Evolutionary conservation across 2,888 invertebrate genomes (phyloP).

Genomic region (Ametastegia equiseti): DNA sequence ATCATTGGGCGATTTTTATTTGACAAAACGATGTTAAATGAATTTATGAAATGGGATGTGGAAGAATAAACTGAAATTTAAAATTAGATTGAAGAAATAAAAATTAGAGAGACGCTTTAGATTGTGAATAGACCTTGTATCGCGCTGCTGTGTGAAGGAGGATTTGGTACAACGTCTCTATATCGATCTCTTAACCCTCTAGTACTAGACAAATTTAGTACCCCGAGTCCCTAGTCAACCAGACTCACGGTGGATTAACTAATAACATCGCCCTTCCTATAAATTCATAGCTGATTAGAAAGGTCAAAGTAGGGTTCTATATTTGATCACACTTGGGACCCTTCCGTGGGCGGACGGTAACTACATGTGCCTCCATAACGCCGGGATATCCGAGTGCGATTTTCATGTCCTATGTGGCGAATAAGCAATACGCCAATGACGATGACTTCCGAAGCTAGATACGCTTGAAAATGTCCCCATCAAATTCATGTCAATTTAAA

Average conservation of each 20-base stretch:
- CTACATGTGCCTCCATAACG: background rate
- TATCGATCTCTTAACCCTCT: background rate
- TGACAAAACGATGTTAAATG: background rate
- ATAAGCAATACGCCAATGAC: too few relatives aligned
- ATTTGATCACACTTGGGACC: slow-evolving; percentile 34
- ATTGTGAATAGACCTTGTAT: background rate
- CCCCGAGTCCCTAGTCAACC: slow-evolving; percentile 4
- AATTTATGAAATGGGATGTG: background rate
- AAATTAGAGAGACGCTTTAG: background rate
- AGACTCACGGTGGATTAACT: slow-evolving; percentile 26
- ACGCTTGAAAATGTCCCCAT: too few relatives aligned
- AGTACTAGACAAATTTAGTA: slow-evolving; percentile 9
- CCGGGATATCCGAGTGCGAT: background rate
- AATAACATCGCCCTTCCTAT: slow-evolving; percentile 39
- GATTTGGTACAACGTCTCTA: background rate
- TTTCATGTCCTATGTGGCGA: background rate
- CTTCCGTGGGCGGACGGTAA: slow-evolving; percentile 5
- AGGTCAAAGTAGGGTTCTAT: slow-evolving; percentile 38
- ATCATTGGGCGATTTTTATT: background rate
- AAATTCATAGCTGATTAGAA: slow-evolving; percentile 43
- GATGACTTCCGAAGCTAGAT: too few relatives aligned
- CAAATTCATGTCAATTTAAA: too few relatives aligned
- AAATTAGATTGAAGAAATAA: background rate
- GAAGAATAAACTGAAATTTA: background rate
- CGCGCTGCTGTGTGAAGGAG: background rate